Evolutionary conservation across 2,888 invertebrate genomes (phyloP), one percentile per base, ranked within the genome.

Genomic region (Drosophila meridiana): DNA sequence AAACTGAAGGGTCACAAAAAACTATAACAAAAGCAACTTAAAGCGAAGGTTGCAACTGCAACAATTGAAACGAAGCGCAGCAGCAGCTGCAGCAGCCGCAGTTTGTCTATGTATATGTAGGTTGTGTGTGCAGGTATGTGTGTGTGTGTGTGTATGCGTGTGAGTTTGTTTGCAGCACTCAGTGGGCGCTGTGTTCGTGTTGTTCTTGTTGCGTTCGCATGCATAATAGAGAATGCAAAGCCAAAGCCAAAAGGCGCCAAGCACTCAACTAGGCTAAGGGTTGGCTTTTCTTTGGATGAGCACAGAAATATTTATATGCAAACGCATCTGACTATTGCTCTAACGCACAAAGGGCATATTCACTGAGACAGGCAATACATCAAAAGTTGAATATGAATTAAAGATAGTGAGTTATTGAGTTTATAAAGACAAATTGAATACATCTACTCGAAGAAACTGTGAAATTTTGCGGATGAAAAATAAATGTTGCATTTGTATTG

Each of bases 21-120:
- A 40, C 64, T 53, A 50, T 58, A 14, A 47, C 28, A 28, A 28
- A 28, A 47, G 13, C 47, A 66, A 62, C 56, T 69, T 65, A 20
- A 76, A 76, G 61, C 32, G 67, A 77, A 73, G 70, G 63, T 69
- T 67, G 62, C 71, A 36, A 52, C 50, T 65, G 71, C 76, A 68
- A 82, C 89, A 87, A 76, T 78, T 83, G 65, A 69, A 87, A 89
- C 74, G 78, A 76, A 89, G 83, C 66, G n/a, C 42, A 26, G 60
- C 69, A 71, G 69, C 30, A 30, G 48, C 48, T 7, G 50, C 48
- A 7, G 50, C 83, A 60, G 70, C 30, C 9, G n/a, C 38, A 28
- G 14, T 14, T 40, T 55, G 4, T 30, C 14, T 4, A 30, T 64
- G 45, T 28, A 13, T 40, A 48, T 68, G 38, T 38, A 30, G 20